Conservation (phyloP, 2,113 vertebrate species). For the Tamias sibiricus region DNA sequence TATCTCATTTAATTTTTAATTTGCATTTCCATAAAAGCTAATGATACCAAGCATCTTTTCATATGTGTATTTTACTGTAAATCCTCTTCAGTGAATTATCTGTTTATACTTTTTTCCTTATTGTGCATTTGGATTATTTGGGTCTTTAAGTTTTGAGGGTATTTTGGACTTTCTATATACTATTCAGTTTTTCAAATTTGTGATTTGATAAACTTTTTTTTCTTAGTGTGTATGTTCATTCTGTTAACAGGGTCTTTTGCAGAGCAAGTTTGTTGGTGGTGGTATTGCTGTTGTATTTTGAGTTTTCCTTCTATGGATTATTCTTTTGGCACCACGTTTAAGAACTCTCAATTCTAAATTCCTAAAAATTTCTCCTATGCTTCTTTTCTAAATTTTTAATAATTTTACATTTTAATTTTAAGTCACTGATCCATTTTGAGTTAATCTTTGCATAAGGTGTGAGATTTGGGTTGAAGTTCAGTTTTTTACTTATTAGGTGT, state of each 20-base stretch:
- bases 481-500: not conserved
- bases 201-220: not conserved
- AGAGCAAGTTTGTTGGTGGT: not conserved
- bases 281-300: not conserved
- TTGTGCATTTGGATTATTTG: not conserved
- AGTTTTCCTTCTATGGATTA: not conserved
- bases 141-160: not conserved
- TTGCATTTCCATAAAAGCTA: not conserved
- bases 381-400: not conserved
- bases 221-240: not conserved
- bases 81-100: not conserved
- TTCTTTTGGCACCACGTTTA: not conserved
- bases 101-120: not conserved
- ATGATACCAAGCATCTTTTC: not conserved
- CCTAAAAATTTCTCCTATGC: not conserved
- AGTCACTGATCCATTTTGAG: not conserved
- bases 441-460: not conserved
- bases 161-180: not conserved
- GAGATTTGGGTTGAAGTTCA: not conserved
- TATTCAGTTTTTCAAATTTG: not conserved
- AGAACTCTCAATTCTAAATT: not conserved
- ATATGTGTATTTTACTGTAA: not conserved
- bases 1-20: not conserved
- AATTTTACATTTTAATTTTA: not conserved
- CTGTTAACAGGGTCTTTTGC: not conserved